Percentiles rank a stretch among this genome's conserved stretches.
Evolutionary conservation across 2,797 vertebrate species (phyloP).

Genomic region (Masticophis lateralis): DNA sequence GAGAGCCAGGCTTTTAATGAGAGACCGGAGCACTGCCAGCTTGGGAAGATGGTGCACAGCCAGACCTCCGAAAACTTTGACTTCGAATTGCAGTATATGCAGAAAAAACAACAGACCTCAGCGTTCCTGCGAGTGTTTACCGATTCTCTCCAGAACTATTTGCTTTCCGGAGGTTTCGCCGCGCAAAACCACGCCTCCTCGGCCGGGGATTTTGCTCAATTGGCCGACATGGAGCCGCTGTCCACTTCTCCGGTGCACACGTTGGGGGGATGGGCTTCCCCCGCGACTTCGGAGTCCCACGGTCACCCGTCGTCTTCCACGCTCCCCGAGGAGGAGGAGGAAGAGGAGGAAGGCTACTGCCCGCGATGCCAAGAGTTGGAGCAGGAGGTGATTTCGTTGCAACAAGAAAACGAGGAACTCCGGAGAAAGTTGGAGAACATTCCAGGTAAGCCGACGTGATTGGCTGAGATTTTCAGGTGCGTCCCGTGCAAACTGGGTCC

Average conservation of each 20-base stretch:
- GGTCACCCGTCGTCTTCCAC: conserved; percentile 96
- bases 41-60: conserved; percentile 78
- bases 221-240: conserved; percentile 77
- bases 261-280: conserved; percentile 92
- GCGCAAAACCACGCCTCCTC: conserved; percentile 71
- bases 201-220: conserved; percentile 76
- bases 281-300: conserved; percentile 92
- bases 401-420: conserved; percentile 98
- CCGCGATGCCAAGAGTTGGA: conserved; percentile 95
- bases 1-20: conserved; percentile 79
- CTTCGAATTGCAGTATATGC: conserved; percentile 83
- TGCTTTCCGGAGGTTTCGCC: conserved; percentile 84
- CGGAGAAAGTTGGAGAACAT: conserved; percentile 91
- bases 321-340: conserved; percentile 94
- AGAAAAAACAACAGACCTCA: conserved; percentile 93
- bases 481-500: no score
- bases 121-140: conserved; percentile 94
- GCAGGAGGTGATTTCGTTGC: conserved; percentile 96
- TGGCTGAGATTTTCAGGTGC: neutral
- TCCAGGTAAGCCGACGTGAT: conserved; percentile 78
- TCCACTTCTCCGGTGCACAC: conserved; percentile 85
- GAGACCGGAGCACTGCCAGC: conserved; percentile 76
- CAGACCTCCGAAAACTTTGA: conserved; percentile 78
- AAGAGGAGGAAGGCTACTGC: conserved; percentile 86
- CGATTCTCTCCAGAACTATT: conserved; percentile 94